These are phyloP conservation scores for Tholera decimalis DNA, from an alignment of 2,888 invertebrate species.

Conservation along the genomic window DNA sequence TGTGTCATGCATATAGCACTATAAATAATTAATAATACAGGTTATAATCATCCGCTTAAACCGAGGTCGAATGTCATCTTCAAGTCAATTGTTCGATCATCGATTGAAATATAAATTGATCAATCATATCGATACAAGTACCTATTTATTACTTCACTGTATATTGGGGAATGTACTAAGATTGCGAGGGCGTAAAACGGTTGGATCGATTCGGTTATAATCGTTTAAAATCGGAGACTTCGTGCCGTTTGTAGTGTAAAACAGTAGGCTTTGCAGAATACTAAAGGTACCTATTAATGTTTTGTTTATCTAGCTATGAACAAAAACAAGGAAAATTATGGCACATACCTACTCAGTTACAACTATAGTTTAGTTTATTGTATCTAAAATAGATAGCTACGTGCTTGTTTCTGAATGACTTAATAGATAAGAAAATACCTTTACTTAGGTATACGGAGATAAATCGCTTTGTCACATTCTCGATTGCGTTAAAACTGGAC, in stretches of 20 bases:
- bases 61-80: constrained; percentile 42
- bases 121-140: constrained; percentile 16
- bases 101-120: constrained; percentile 30
- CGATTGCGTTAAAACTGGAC: constrained; percentile 36
- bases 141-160: constrained; percentile 17
- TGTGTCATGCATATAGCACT: neutral
- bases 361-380: neutral
- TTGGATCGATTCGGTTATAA: constrained; percentile 32
- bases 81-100: constrained; percentile 35
- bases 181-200: constrained; percentile 25
- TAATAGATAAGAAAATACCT: constrained; percentile 23
- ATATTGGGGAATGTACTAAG: constrained; percentile 29
- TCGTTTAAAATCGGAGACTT: constrained; percentile 28
- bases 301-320: too few species aligned
- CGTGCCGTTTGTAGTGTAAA: too few species aligned
- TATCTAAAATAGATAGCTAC: constrained; percentile 9
- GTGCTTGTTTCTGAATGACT: constrained; percentile 39
- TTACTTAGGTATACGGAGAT: constrained; percentile 15
- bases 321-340: constrained; percentile 27
- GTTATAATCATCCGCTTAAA: constrained; percentile 15
- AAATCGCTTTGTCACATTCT: constrained; percentile 25
- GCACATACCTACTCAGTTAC: neutral
- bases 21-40: constrained; percentile 13
- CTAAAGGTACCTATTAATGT: too few species aligned
- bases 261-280: too few species aligned